Evolutionary conservation across 2,888 invertebrate genomes (phyloP).

Genomic region (Dryomyza anilis): DNA sequence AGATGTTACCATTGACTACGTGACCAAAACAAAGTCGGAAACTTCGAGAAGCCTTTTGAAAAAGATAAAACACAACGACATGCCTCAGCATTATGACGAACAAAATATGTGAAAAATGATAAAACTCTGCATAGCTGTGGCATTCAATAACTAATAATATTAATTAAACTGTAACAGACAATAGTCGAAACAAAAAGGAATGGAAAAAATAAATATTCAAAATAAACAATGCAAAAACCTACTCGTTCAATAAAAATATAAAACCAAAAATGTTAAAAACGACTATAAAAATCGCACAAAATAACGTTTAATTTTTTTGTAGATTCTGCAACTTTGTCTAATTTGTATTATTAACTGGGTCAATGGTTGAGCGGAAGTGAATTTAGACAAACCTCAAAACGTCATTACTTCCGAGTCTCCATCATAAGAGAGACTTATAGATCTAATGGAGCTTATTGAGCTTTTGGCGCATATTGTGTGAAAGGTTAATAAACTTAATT

Average conservation of each 20-base stretch:
- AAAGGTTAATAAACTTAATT: conserved; percentile 21
- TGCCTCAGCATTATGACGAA: no score
- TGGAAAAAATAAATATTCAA: not conserved
- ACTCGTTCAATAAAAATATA: not conserved
- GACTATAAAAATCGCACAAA: not conserved
- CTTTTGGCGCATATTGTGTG: not conserved
- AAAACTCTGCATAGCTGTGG: no score
- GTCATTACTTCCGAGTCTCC: no score
- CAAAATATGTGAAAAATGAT: not conserved
- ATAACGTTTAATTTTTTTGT: conserved; percentile 17
- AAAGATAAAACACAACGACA: not conserved
- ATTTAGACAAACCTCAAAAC: no score
- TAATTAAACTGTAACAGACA: not conserved
- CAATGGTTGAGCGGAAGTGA: conserved; percentile 29
- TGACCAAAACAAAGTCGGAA: conserved; percentile 1
- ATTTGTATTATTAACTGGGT: conserved; percentile 26
- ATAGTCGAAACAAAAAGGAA: not conserved
- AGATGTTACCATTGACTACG: not conserved
- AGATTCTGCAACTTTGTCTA: not conserved
- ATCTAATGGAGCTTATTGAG: not conserved
- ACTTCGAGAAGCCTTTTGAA: not conserved
- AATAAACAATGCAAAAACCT: no score
- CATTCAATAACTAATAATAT: not conserved
- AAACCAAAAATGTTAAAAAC: conserved; percentile 6
- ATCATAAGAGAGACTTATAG: no score